phyloP scores from a whole-genome alignment of 2,797 vertebrate genomes.

The Sebastes vulpes region DNA sequence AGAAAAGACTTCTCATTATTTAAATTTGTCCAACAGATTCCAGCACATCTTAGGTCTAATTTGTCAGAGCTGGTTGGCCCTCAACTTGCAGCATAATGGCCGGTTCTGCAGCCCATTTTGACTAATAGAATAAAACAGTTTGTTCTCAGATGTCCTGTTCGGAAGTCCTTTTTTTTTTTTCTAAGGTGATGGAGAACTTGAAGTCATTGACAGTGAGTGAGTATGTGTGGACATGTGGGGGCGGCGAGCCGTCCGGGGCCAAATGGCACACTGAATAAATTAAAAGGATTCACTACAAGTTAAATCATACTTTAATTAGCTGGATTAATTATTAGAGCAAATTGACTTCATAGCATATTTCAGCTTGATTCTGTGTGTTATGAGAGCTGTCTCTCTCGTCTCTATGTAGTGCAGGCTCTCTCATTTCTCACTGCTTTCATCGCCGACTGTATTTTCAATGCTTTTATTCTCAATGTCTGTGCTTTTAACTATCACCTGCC shows the following conservation, averaged over 20 bases:
- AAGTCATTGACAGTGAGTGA: conserved; percentile 2
- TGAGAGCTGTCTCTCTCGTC: neutral
- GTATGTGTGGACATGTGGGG: neutral
- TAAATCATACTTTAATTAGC: neutral
- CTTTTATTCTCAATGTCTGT: neutral
- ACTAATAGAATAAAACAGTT: neutral
- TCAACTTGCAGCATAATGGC: neutral
- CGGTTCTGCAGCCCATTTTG: neutral
- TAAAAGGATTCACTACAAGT: neutral
- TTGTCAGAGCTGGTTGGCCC: neutral
- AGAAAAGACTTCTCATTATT: neutral
- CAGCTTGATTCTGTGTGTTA: neutral
- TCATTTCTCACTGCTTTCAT: neutral
- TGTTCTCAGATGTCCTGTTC: neutral
- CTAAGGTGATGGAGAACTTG: neutral
- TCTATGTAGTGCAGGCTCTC: neutral
- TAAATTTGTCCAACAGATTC: neutral
- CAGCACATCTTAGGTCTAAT: neutral
- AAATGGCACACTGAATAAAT: conserved; percentile 14
- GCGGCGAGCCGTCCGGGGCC: neutral
- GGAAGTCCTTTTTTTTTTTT: neutral
- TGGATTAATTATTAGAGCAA: conserved; percentile 1
- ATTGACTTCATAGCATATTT: neutral
- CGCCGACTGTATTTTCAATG: neutral
- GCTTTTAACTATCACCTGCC: neutral